Evolutionary conservation across 2,888 invertebrate species (phyloP).

Genomic region (Antheraea assamensis): DNA sequence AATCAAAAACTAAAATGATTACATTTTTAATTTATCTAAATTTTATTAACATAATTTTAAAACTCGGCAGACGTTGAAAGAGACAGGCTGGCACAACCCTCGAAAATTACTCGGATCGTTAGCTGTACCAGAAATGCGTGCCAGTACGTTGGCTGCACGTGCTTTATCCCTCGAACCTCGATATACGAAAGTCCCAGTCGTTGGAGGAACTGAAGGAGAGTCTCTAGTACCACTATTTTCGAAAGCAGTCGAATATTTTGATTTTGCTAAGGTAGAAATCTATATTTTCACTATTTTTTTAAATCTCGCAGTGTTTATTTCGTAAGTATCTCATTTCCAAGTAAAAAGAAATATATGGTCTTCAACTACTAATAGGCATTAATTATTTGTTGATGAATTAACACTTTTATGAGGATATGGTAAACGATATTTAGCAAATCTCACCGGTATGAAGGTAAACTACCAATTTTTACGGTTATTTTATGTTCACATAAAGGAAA

Average conservation of each 20-base stretch:
- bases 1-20: no score
- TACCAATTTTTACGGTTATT: not conserved
- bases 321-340: no score
- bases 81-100: constrained; percentile 72
- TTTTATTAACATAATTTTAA: constrained; percentile 19
- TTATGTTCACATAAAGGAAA: not conserved
- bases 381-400: not conserved
- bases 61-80: constrained; percentile 61
- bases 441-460: not conserved
- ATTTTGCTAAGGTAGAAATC: constrained; percentile 61
- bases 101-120: constrained; percentile 67
- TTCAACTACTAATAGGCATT: no score
- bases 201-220: constrained; percentile 70
- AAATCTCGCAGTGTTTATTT: no score
- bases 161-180: constrained; percentile 67
- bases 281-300: not conserved
- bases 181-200: constrained; percentile 70
- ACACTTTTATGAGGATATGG: no score
- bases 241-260: constrained; percentile 69
- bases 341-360: no score
- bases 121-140: constrained; percentile 74
- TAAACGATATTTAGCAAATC: not conserved
- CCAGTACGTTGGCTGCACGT: constrained; percentile 69
- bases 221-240: constrained; percentile 72
- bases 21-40: no score